Evolutionary conservation across 30 jellyfish, hydroid and myxozoan genomes (phyloP).

Genomic region (Hydractinia symbiolongicarpus): DNA sequence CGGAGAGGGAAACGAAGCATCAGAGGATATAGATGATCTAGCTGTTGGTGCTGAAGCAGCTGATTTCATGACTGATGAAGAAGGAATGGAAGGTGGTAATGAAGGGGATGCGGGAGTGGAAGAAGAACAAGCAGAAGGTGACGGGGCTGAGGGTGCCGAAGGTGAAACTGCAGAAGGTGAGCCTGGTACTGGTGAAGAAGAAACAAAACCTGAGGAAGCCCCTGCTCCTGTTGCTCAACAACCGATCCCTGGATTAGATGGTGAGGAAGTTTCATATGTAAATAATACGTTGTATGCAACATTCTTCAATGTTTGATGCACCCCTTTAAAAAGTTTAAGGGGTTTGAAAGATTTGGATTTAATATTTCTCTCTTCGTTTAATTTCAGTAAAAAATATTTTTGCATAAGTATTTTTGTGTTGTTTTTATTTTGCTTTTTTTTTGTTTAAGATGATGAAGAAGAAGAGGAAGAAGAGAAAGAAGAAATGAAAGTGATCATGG

Average conservation of each 20-base stretch:
- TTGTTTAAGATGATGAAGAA: slow-evolving; percentile 20
- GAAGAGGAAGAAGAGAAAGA: slow-evolving; percentile 23
- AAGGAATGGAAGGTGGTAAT: slow-evolving; percentile 6
- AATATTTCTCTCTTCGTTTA: too few species aligned
- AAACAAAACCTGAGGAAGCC: not conserved
- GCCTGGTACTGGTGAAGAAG: slow-evolving; percentile 3
- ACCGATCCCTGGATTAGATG: slow-evolving; percentile 25
- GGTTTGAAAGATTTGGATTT: too few species aligned
- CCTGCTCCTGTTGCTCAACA: slow-evolving; percentile 1
- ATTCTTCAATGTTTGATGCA: too few species aligned
- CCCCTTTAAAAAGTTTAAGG: too few species aligned
- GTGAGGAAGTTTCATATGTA: not conserved
- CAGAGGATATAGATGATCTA: slow-evolving; percentile 11
- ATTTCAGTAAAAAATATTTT: too few species aligned
- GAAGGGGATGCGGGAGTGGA: not conserved
- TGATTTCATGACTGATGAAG: not conserved
- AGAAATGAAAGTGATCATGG: slow-evolving; percentile 30
- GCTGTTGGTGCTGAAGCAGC: slow-evolving; percentile 24
- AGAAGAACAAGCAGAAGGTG: slow-evolving; percentile 11
- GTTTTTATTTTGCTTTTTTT: not conserved
- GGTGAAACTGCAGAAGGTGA: slow-evolving; percentile 31
- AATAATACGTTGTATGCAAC: too few species aligned
- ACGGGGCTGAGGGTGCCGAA: not conserved
- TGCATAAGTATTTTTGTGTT: not conserved
- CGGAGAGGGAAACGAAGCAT: not conserved